These are phyloP conservation scores for Aegithalos caudatus DNA, from an alignment of 2,113 vertebrate species.

Conservation along the genomic window DNA sequence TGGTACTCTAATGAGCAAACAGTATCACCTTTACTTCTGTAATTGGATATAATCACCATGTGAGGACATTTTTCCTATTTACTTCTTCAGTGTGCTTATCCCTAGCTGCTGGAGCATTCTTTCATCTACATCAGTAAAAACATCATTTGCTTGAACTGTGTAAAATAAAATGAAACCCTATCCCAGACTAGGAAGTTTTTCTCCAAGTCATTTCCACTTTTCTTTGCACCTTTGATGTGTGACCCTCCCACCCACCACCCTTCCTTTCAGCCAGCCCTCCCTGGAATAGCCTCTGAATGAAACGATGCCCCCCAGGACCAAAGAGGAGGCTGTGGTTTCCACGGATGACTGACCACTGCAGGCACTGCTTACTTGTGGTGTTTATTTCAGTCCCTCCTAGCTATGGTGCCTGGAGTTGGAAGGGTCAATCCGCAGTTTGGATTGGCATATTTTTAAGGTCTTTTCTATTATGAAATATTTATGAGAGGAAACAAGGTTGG, in stretches of 20 bases:
- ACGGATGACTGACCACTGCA: constrained; percentile 11
- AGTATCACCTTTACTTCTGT: neutral
- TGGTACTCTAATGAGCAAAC: neutral
- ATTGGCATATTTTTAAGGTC: constrained; percentile 72
- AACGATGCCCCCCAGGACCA: constrained; percentile 1
- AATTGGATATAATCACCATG: neutral
- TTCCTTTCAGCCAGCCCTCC: neutral
- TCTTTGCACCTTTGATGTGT: constrained; percentile 63
- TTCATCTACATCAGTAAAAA: neutral
- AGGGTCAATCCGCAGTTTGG: constrained; percentile 66
- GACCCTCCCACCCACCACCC: constrained; percentile 51
- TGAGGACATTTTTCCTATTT: neutral
- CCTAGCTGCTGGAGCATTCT: neutral
- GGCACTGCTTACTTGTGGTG: constrained; percentile 34
- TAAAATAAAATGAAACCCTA: constrained; percentile 35
- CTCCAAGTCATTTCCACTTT: neutral
- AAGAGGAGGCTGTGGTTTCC: constrained; percentile 35
- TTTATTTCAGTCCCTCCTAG: constrained; percentile 51
- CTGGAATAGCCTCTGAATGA: constrained; percentile 31
- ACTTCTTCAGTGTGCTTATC: neutral
- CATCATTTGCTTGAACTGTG: neutral
- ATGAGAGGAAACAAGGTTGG: constrained; percentile 78
- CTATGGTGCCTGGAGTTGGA: constrained; percentile 47
- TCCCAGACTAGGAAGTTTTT: constrained; percentile 42
- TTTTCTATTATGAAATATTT: constrained; percentile 77